Base-by-base conservation (phyloP, 2,113 vertebrate species). In the Phalacrocorax carbo region DNA sequence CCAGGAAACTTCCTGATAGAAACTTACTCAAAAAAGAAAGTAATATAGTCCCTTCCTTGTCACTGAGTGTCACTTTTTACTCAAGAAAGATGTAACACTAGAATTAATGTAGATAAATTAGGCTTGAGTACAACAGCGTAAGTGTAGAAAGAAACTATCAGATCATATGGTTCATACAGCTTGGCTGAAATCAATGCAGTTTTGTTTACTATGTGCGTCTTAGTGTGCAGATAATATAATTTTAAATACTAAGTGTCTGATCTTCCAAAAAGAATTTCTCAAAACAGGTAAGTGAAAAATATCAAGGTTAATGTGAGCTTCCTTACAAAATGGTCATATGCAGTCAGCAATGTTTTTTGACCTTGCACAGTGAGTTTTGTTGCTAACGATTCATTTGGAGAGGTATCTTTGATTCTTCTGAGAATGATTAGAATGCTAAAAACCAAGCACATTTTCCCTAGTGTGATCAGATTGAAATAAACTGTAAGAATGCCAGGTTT, bases 401-500 rank as follows among this genome's bases (percentile, higher is more conserved):
- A 89, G 57, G 58, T 73, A 75, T 34, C n/a, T 76, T 51, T 26
- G 25, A 85, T 70, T 65, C 64, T 86, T 76, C 7, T 57, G 71
- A 85, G 49, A 86, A 86, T 92, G 94, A 38, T 17, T 84, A 19
- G 60, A 60, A 76, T 61, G n/a, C 72, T 78, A 52, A 68, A 76
- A 49, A 62, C 34, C 10, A 55, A 55, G 19, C 64, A 36, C n/a
- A 10, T 90, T 92, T 95, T 84, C 77, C 32, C 54, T 82, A 86
- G 48, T 57, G 65, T 61, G 65, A 83, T 93, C 40, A 58, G 26
- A 76, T 46, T 88, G 73, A 91, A 93, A 86, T 83, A 73, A 87
- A 48, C 16, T 92, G 95, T 79, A 96, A 81, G 79, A 78, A 75
- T 66, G 29, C 62, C 94, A 90, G 10, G 11, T 96, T 93, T 93